These are phyloP conservation scores for Leistus spinibarbis DNA, from an alignment of 2,888 invertebrate species.

Conservation along the genomic window DNA sequence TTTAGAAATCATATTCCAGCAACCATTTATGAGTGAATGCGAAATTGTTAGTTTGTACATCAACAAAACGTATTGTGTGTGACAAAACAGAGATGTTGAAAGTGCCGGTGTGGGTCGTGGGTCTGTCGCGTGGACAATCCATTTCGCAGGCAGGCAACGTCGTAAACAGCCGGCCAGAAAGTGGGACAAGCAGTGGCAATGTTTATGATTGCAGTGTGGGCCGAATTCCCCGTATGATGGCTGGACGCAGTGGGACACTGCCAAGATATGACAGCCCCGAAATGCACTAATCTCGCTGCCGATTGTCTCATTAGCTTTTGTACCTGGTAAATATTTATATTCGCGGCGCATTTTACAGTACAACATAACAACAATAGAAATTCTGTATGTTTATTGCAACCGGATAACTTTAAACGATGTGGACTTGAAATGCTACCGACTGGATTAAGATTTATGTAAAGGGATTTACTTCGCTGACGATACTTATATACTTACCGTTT, in stretches of 20 bases:
- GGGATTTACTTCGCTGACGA: not conserved
- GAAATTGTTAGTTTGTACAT: not conserved
- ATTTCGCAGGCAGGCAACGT: conserved; percentile 1
- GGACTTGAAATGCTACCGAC: not conserved
- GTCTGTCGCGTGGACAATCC: conserved; percentile 18
- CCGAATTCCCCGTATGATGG: not conserved
- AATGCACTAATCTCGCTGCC: not conserved
- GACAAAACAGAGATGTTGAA: not conserved
- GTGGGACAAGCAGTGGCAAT: conserved; percentile 13
- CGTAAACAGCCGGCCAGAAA: not conserved
- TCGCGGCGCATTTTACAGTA: not conserved
- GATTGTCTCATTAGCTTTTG: conserved; percentile 9
- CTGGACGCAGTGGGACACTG: not conserved
- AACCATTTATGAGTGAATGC: not conserved
- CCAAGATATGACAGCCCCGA: conserved; percentile 14
- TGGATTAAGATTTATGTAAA: not conserved
- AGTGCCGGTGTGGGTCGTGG: not conserved
- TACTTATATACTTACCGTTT: not conserved
- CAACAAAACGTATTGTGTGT: conserved; percentile 7
- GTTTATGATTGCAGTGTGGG: not conserved
- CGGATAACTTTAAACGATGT: conserved; percentile 15
- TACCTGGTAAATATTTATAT: conserved; percentile 24
- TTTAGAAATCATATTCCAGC: not conserved
- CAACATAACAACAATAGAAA: conserved; percentile 11
- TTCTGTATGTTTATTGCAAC: conserved; percentile 20